Conservation (phyloP, 2,888 invertebrate genomes). For the Lacanobia wlatinum region DNA sequence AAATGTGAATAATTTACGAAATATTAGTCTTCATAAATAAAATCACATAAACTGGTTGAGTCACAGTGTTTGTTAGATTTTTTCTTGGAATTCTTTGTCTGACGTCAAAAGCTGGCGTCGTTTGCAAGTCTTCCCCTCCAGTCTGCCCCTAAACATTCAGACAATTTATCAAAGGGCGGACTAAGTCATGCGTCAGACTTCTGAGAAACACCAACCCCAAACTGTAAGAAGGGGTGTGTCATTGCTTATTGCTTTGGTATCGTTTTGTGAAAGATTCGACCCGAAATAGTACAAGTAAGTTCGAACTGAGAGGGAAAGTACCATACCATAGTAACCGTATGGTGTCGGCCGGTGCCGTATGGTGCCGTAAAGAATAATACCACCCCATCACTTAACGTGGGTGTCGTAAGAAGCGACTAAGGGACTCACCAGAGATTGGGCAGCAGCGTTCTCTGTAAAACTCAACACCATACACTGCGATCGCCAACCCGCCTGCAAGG, state of each 20-base stretch:
- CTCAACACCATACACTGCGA: no score
- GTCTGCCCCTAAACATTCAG: not conserved
- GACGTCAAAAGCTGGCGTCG: conserved; percentile 14
- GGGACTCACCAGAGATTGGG: no score
- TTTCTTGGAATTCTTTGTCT: conserved; percentile 19
- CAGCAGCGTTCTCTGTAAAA: no score
- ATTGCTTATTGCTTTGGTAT: not conserved
- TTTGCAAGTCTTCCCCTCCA: not conserved
- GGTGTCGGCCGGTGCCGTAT: no score
- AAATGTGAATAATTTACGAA: conserved; percentile 1
- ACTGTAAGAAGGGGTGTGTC: not conserved
- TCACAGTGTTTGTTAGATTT: conserved; percentile 1
- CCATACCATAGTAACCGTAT: no score
- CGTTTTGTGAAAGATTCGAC: no score
- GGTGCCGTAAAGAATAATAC: no score
- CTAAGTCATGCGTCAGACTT: conserved; percentile 1
- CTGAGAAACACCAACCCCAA: conserved; percentile 11
- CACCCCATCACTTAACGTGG: no score
- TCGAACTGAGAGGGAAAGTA: no score
- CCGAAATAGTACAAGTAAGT: no score
- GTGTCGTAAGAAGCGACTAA: no score
- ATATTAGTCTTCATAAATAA: not conserved
- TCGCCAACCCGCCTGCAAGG: no score
- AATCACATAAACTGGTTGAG: conserved; percentile 4
- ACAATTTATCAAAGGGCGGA: conserved; percentile 10